Percentiles rank a stretch among this genome's conserved stretches.
phyloP scores from a whole-genome alignment of 2,113 vertebrate genomes.

The Taurulus bubalis region DNA sequence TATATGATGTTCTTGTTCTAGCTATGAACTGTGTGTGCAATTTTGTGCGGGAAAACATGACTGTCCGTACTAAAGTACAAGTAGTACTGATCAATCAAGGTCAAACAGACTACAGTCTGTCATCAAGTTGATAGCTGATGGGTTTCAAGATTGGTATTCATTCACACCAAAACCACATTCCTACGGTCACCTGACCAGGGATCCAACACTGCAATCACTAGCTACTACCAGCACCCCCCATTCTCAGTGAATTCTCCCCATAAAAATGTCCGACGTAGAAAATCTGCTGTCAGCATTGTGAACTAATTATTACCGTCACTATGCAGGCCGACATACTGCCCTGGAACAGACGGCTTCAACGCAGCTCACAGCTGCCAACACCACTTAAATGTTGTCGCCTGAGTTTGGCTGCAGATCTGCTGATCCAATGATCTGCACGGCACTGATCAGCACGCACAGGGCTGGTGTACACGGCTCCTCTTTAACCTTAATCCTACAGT shows the following conservation, averaged over 20 bases:
- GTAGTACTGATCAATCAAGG: background rate
- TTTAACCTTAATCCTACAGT: background rate
- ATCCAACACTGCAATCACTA: background rate
- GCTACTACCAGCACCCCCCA: background rate
- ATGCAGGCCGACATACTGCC: slow-evolving; percentile 59
- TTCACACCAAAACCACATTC: too few species aligned
- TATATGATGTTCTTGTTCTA: background rate
- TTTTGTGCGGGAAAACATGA: background rate
- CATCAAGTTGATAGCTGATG: too few species aligned
- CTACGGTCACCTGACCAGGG: background rate
- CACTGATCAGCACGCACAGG: slow-evolving; percentile 20
- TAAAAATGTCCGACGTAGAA: slow-evolving; percentile 26
- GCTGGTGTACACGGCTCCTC: background rate
- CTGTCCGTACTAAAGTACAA: background rate
- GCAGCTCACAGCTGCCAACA: slow-evolving; percentile 57
- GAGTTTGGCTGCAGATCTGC: slow-evolving; percentile 55
- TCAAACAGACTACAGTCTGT: too few species aligned
- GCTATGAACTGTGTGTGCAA: background rate
- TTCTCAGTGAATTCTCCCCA: slow-evolving; percentile 14
- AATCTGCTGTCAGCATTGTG: slow-evolving; percentile 38
- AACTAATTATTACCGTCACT: slow-evolving; percentile 49
- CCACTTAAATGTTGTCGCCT: slow-evolving; percentile 54
- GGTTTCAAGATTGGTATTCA: too few species aligned
- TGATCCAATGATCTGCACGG: slow-evolving; percentile 55
- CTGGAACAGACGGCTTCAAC: slow-evolving; percentile 41